Conservation (phyloP, 2,797 vertebrate species). For the Sarcophilus harrisii region DNA sequence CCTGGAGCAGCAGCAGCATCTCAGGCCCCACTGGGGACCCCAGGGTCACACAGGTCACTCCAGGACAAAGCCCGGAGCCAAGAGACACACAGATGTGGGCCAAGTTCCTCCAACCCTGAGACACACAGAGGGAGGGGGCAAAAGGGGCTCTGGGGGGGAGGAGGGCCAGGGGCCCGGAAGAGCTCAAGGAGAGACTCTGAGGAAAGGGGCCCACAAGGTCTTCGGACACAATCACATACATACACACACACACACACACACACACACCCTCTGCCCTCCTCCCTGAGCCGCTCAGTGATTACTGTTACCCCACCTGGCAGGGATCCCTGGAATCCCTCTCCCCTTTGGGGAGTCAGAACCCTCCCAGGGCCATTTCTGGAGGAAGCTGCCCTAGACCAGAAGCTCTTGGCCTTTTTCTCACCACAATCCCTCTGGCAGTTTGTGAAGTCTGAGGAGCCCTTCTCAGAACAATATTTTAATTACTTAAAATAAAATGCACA, state of each 20-base stretch:
- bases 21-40: too few relatives aligned
- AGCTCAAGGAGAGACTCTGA: not conserved
- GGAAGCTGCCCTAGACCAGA: not conserved
- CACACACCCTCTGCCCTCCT: not conserved
- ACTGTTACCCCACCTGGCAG: not conserved
- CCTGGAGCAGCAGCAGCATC: not conserved
- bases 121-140: not conserved
- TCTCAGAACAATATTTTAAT: not conserved
- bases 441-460: not conserved
- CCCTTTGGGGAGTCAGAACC: not conserved
- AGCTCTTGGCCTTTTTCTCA: not conserved
- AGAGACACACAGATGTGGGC: not conserved
- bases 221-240: not conserved
- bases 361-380: not conserved
- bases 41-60: not conserved
- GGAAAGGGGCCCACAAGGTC: not conserved
- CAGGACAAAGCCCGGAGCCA: not conserved
- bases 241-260: not conserved
- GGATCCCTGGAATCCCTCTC: not conserved
- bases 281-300: not conserved
- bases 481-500: not conserved
- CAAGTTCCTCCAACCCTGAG: rapidly evolving
- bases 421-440: not conserved
- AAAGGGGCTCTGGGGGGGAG: not conserved
- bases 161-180: not conserved